A percentile compares a stretch with the other conserved stretches of the same genome.
Conservation (phyloP, 1,140 invertebrate species). For the Alviniconcha marisindica region DNA sequence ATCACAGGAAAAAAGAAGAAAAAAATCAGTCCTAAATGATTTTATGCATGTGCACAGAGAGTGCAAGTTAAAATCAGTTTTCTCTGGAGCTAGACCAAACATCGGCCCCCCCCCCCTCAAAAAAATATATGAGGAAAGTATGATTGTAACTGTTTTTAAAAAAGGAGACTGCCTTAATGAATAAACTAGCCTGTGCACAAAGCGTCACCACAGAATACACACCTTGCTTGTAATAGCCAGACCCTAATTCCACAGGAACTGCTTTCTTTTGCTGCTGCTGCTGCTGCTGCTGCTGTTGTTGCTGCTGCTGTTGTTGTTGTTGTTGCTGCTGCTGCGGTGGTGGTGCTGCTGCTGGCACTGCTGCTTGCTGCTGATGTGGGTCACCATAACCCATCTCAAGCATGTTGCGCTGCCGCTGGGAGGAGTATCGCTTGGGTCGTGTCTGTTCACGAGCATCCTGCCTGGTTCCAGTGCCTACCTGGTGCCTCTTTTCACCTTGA, state of each 20-base stretch:
- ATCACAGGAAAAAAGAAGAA: too few relatives aligned
- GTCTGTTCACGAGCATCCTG: conserved; percentile 59
- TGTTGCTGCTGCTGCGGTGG: conserved; percentile 5
- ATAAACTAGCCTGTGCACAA: too few relatives aligned
- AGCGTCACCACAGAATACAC: too few relatives aligned
- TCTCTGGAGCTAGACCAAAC: too few relatives aligned
- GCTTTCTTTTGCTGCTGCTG: not conserved
- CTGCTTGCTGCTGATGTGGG: conserved; percentile 28
- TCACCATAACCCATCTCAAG: conserved; percentile 59
- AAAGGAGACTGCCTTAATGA: too few relatives aligned
- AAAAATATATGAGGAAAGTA: too few relatives aligned
- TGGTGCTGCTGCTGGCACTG: not conserved
- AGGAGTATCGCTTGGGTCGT: conserved; percentile 86
- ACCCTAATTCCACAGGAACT: conserved; percentile 44
- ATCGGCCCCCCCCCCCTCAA: too few relatives aligned
- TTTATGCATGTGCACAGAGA: too few relatives aligned
- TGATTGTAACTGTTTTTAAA: too few relatives aligned
- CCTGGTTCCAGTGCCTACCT: conserved; percentile 16
- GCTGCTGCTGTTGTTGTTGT: not conserved
- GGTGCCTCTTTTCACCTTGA: conserved; percentile 20
- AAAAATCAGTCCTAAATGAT: too few relatives aligned
- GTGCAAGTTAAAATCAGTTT: too few relatives aligned
- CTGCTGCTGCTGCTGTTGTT: conserved; percentile 14
- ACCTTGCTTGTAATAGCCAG: conserved; percentile 59
- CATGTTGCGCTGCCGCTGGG: conserved; percentile 82